Evolutionary conservation across 2,888 invertebrate genomes (phyloP).

Genomic region (Eueremaeus valkanovi): DNA sequence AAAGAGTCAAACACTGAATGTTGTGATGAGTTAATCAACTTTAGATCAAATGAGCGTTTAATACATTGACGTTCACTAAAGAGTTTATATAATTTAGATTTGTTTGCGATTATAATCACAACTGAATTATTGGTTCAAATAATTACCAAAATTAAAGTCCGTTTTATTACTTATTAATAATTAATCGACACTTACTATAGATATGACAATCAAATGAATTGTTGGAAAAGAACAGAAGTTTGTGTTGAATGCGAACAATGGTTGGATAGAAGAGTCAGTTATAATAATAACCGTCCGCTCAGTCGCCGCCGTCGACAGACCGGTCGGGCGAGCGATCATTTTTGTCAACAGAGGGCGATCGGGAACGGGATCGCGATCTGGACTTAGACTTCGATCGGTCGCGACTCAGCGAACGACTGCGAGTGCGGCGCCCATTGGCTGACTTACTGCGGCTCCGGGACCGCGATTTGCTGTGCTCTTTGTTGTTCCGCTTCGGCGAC

Average conservation of each 20-base stretch:
- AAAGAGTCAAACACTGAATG: too few species aligned
- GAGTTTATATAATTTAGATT: too few species aligned
- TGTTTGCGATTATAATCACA: too few species aligned
- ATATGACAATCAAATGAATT: background rate
- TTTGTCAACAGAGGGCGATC: conserved; percentile 28
- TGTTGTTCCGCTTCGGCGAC: conserved; percentile 34
- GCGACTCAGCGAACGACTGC: conserved; percentile 15
- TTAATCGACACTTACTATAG: background rate
- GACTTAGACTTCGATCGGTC: conserved; percentile 27
- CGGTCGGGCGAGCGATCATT: conserved; percentile 32
- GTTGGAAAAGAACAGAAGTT: background rate
- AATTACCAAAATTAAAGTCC: conserved; percentile 1
- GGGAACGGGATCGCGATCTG: conserved; percentile 41
- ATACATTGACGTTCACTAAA: too few species aligned
- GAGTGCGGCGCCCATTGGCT: background rate
- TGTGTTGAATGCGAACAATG: background rate
- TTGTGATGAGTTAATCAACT: too few species aligned
- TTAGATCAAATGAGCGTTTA: too few species aligned
- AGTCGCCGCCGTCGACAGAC: background rate
- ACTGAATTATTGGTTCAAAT: too few species aligned
- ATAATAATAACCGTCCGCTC: background rate
- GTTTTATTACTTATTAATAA: background rate
- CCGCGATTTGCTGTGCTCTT: conserved; percentile 29
- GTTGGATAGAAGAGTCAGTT: background rate
- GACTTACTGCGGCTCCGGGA: conserved; percentile 8